Evolutionary conservation across 2,113 vertebrate species (phyloP), one percentile per base, ranked within the genome.

Genomic region (Ptilonorhynchus violaceus): DNA sequence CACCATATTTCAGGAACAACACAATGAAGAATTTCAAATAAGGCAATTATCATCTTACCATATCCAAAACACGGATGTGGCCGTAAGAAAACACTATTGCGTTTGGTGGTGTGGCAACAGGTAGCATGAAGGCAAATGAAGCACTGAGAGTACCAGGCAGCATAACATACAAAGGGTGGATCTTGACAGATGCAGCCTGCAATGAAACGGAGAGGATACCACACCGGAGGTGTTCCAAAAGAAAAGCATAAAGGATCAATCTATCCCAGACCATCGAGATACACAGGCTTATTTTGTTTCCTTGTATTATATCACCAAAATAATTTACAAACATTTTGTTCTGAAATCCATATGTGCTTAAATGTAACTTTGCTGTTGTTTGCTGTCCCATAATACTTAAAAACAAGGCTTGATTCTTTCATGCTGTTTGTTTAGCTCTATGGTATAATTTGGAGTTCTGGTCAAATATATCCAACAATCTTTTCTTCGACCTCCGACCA

Each of bases 81-180:
- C 99, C 99, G 0, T 99, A 99, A 37, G 99, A 98, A 96, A 99
- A 99, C 77, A 99, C 99, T 14, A 99, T 99, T 25, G 99, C 99
- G 3, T 99, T 99, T 19, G 99, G 99, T 0, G 99, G 99, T 4
- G 99, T 99, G 50, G 99, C 99, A 64, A 99, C 99, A 12, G 99
- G 99, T 35, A 99, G 92, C 99, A 99, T 99, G 98, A 99, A 99
- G 87, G 99, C 99, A 58, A 99, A 99, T 7, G 99, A 99, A 4
- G 99, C 97, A 25, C 99, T 99, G 86, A 99, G 98, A 10, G 99
- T 99, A 69, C 98, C 98, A 25, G 99, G 99, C 74, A 99, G 97
- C 99, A 99, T 99, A 96, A 99, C 90, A 39, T 99, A 99, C 66
- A 99, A 93, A 4, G 99, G 99, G 77, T 99, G 99, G 89, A 99